Conservation (phyloP, 2,797 vertebrate genomes). For the Scleropages formosus region DNA sequence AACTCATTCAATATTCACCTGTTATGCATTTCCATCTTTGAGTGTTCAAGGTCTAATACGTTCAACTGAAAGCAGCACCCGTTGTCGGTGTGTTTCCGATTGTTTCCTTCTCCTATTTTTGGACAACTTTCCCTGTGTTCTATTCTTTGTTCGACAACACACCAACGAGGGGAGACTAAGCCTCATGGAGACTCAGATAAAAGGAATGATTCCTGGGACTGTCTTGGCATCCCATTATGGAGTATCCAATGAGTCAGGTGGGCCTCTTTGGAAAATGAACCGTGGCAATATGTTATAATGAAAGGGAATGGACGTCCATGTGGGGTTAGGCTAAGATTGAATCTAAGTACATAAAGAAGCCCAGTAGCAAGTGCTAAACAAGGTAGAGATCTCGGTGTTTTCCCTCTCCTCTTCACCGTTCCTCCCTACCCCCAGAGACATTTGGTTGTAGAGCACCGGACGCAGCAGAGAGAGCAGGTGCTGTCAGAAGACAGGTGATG, state of each 20-base stretch:
- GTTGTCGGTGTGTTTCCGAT: background rate
- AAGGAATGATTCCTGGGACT: slow-evolving; percentile 24
- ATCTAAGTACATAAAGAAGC: slow-evolving; percentile 53
- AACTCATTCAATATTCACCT: background rate
- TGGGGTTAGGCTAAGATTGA: slow-evolving; percentile 63
- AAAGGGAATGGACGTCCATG: slow-evolving; percentile 48
- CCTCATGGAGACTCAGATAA: slow-evolving; percentile 41
- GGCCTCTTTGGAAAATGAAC: slow-evolving; percentile 59
- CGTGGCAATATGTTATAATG: slow-evolving; percentile 56
- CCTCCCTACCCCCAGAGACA: slow-evolving; percentile 46
- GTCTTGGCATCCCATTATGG: slow-evolving; percentile 45
- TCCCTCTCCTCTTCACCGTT: slow-evolving; percentile 35
- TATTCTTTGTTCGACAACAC: slow-evolving; percentile 2
- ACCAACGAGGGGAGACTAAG: background rate
- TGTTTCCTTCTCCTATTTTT: background rate
- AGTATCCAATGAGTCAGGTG: slow-evolving; percentile 47
- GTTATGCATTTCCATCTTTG: background rate
- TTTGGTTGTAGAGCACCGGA: slow-evolving; percentile 37
- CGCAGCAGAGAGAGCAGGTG: slow-evolving; percentile 53
- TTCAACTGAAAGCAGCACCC: background rate
- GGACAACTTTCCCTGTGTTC: background rate
- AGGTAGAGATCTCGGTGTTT: slow-evolving; percentile 40
- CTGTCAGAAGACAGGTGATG: slow-evolving; percentile 46
- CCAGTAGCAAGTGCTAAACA: slow-evolving; percentile 65
- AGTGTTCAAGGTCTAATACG: background rate